These are phyloP conservation scores for Cetoscarus ocellatus DNA, from an alignment of 2,797 vertebrate species.

Conservation along the genomic window DNA sequence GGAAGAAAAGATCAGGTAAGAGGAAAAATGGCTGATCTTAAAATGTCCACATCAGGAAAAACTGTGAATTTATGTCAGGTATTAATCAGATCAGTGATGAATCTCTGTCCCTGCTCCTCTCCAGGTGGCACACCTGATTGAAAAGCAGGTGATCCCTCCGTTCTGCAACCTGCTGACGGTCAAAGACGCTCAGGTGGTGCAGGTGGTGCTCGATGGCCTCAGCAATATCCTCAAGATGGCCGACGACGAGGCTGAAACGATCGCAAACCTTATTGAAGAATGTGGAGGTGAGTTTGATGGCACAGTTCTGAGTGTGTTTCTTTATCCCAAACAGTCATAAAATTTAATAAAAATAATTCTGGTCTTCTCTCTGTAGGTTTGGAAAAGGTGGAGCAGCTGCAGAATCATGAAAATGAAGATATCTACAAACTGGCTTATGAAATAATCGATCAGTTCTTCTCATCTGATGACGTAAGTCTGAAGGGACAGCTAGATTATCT, in stretches of 20 bases:
- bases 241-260: conserved; percentile 96
- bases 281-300: conserved; percentile 95
- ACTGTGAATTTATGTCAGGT: no score
- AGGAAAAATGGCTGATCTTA: no score
- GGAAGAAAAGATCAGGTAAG: conserved; percentile 98
- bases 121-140: conserved; percentile 97
- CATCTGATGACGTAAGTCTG: conserved; percentile 90
- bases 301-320: no score
- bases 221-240: conserved; percentile 99
- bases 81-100: neutral
- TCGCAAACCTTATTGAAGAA: conserved; percentile 98
- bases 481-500: neutral
- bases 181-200: conserved; percentile 98
- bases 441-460: conserved; percentile 99
- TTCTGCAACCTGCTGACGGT: conserved; percentile 98
- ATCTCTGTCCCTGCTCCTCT: neutral
- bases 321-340: neutral
- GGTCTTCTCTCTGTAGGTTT: conserved; percentile 84
- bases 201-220: conserved; percentile 97
- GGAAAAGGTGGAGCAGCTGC: conserved; percentile 98
- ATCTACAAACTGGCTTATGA: conserved; percentile 99
- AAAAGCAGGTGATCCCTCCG: conserved; percentile 98
- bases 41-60: no score
- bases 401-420: conserved; percentile 99
- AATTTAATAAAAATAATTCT: neutral